These are phyloP conservation scores for Cheilosia urbana DNA, from an alignment of 2,888 invertebrate genomes.

Conservation along the genomic window DNA sequence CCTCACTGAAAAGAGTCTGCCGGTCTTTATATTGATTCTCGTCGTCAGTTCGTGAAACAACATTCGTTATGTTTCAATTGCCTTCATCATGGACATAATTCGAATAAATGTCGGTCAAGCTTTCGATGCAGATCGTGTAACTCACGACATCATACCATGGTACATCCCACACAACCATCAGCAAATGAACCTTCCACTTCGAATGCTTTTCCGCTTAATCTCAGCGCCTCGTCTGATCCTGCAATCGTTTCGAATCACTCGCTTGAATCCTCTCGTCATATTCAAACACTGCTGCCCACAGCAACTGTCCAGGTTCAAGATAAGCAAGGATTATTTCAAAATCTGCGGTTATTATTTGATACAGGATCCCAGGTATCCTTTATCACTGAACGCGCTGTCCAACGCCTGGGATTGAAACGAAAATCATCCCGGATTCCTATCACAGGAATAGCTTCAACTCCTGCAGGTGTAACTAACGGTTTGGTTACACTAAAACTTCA, in stretches of 20 bases:
- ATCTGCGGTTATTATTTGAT: neutral
- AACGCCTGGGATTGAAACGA: slow-evolving; percentile 1
- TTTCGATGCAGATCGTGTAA: neutral
- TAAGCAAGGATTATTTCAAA: slow-evolving; percentile 13
- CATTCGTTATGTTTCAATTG: slow-evolving; percentile 26
- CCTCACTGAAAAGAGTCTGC: neutral
- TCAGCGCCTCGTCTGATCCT: neutral
- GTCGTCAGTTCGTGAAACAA: neutral
- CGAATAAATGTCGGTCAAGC: slow-evolving; percentile 12
- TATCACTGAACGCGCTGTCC: neutral
- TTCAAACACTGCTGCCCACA: slow-evolving; percentile 5
- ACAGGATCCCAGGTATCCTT: slow-evolving; percentile 23
- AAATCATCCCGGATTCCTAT: slow-evolving; percentile 23
- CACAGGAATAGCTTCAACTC: slow-evolving; percentile 9
- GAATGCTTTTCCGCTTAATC: neutral
- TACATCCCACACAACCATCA: slow-evolving; percentile 16
- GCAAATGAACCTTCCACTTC: neutral
- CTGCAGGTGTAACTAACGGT: slow-evolving; percentile 30
- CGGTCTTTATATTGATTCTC: neutral
- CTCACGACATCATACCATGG: slow-evolving; percentile 23
- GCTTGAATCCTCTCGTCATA: neutral
- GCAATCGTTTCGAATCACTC: neutral
- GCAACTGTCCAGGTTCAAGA: slow-evolving; percentile 9
- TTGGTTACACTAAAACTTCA: slow-evolving; percentile 12
- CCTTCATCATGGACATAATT: slow-evolving; percentile 1